Conservation (phyloP, 2,797 vertebrate species). For the Anomalospiza imberbis region DNA sequence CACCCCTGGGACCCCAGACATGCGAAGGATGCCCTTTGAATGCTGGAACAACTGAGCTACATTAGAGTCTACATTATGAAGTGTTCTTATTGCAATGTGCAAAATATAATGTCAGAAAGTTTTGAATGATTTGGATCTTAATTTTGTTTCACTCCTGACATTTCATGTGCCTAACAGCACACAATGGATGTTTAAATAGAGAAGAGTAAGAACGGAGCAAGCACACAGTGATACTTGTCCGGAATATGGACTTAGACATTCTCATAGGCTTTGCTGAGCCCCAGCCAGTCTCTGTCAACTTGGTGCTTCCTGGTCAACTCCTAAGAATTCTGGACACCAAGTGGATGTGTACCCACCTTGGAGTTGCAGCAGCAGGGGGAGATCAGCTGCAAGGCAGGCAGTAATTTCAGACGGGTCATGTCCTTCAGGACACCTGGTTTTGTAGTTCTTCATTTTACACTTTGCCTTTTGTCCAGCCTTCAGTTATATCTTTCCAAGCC, state of each 20-base stretch:
- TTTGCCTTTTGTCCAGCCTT: background rate
- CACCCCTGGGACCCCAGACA: background rate
- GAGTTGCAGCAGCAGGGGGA: background rate
- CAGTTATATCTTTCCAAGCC: background rate
- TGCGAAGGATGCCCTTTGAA: background rate
- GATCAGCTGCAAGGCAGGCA: background rate
- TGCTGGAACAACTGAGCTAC: background rate
- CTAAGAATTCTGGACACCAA: background rate
- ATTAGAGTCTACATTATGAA: fast-evolving
- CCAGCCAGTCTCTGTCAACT: fast-evolving
- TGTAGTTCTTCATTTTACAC: background rate
- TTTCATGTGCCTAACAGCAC: background rate
- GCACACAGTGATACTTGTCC: background rate
- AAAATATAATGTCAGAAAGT: background rate
- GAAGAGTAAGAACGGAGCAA: background rate
- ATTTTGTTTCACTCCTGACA: background rate
- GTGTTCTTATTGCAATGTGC: fast-evolving
- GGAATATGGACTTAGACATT: background rate
- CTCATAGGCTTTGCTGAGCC: background rate
- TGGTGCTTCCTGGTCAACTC: background rate
- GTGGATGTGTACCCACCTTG: background rate
- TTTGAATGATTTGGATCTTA: background rate
- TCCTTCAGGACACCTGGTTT: background rate
- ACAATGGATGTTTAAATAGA: background rate
- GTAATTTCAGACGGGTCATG: background rate